Evolutionary conservation across 2,113 vertebrate genomes (phyloP), one percentile per base, ranked within the genome.

Genomic region (Malurus melanocephalus): DNA sequence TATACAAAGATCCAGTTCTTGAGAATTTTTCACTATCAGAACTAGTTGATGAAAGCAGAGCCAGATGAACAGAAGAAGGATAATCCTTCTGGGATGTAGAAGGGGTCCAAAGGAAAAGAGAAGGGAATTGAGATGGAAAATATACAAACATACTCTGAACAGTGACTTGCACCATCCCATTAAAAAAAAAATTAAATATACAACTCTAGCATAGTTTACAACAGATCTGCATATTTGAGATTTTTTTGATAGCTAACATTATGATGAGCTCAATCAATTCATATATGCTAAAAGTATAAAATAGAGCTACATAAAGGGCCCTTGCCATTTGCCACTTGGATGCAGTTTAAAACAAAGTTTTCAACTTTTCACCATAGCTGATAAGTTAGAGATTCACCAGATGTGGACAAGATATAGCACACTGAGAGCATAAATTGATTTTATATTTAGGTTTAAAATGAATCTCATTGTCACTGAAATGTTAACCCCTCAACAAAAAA

Each of bases 301-400:
- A 75, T 1, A 62, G 27, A 77, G 19, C 10, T 72, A 75, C 38
- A 92, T 27, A 51, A 67, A 81, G 55, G 11, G 91, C n/a, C 7
- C 40, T 91, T 95, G 40, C 35, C 53, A 53, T 85, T 80, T 91
- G 22, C 32, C 53, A 51, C 89, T 86, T 80, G 82, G 53, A 87
- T 52, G 16, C 20, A 76, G 68, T 88, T 93, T 85, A 68, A 95
- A 95, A 67, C 43, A 82, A 88, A 24, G 11, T 90, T 80, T 91
- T 87, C 7, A 2, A 60, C 81, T 93, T 94, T 90, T 89, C 94
- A 79, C 35, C 22, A 42, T 46, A 92, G 52, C 45, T 89, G 88
- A 66, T 85, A 83, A 57, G 71, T 87, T 82, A 85, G 85, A 81
- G 72, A 72, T 79, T 82, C 64, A 51, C 42, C 46, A 75, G 67